These are phyloP conservation scores for Grammomys surdaster DNA, from an alignment of 2,113 vertebrate genomes.

Conservation along the genomic window DNA sequence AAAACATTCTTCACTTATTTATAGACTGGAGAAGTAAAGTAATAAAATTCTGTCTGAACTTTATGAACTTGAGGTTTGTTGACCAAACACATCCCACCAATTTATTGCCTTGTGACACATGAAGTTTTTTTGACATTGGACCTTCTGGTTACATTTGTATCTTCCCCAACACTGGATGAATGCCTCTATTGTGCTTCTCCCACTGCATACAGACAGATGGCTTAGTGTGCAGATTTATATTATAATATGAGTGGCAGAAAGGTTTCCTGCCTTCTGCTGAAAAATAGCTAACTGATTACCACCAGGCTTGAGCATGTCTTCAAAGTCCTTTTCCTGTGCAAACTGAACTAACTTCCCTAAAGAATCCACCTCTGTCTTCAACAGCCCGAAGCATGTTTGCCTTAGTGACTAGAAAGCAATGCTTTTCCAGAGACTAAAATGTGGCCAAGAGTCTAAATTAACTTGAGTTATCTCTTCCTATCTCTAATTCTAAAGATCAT, in stretches of 20 bases:
- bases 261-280: neutral
- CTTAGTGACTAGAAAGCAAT: neutral
- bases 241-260: neutral
- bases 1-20: neutral
- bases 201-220: neutral
- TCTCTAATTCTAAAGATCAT: neutral
- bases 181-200: too few relatives aligned
- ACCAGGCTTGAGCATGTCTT: neutral
- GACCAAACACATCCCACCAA: neutral
- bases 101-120: neutral
- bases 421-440: neutral
- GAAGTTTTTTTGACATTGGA: neutral
- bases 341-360: neutral
- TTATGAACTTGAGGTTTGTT: neutral
- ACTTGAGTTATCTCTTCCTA: neutral
- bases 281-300: neutral
- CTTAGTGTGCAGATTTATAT: neutral
- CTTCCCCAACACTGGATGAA: neutral
- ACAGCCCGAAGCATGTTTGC: neutral
- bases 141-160: neutral
- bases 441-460: neutral
- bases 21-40: neutral
- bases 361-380: neutral
- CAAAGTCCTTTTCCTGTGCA: neutral
- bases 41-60: neutral